A percentile compares a stretch with the other conserved stretches of the same genome.
Conservation (phyloP, 2,797 vertebrate species). For the Acanthurus lineatus region DNA sequence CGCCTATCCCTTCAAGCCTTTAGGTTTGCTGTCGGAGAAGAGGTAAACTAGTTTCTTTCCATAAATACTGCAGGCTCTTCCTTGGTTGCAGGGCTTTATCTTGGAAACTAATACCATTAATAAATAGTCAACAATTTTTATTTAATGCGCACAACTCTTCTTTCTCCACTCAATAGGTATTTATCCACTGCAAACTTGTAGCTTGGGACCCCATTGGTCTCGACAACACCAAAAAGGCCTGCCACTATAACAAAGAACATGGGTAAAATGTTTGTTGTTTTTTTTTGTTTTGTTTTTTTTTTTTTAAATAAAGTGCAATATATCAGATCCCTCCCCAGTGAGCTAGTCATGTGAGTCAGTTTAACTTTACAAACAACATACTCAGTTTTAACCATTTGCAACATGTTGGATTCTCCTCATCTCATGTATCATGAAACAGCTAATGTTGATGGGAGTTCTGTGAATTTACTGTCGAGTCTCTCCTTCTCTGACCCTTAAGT, state of each 20-base stretch:
- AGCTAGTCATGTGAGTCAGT: too few relatives aligned
- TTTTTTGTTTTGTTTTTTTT: neutral
- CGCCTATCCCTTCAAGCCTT: slow-evolving; percentile 82
- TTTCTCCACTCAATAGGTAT: slow-evolving; percentile 78
- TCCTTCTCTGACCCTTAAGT: slow-evolving; percentile 45
- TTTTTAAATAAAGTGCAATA: too few relatives aligned
- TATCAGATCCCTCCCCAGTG: neutral
- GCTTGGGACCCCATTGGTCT: slow-evolving; percentile 79
- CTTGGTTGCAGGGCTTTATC: neutral
- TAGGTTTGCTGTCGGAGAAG: slow-evolving; percentile 76
- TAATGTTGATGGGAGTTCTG: neutral
- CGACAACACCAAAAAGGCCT: slow-evolving; percentile 80
- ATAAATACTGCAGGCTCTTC: neutral
- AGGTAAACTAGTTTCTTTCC: slow-evolving; percentile 53
- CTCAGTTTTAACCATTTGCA: neutral
- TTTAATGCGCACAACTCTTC: neutral
- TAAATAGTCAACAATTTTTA: neutral
- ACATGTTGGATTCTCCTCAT: neutral
- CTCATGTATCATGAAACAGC: neutral
- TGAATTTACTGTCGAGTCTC: neutral
- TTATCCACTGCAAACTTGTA: slow-evolving; percentile 85
- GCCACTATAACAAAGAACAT: slow-evolving; percentile 78
- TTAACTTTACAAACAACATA: neutral
- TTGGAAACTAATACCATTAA: neutral
- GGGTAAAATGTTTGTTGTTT: slow-evolving; percentile 61